Evolutionary conservation across 1,140 invertebrate species (phyloP).

Genomic region (Cyphomyrmex costatus): DNA sequence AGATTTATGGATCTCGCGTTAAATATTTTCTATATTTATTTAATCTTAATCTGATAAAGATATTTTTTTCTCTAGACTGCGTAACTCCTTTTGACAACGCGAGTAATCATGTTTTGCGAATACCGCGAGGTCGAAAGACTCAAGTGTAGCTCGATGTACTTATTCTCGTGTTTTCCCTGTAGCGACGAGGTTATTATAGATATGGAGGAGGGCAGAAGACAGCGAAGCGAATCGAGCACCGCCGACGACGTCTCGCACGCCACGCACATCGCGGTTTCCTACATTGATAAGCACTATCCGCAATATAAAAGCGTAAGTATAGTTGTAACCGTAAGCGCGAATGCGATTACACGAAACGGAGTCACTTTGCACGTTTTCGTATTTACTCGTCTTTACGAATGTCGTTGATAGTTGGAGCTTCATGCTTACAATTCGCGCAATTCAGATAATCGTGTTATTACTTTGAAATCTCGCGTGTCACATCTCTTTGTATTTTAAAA

Average conservation of each 20-base stretch:
- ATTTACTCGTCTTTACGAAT: not conserved
- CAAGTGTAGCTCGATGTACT: not conserved
- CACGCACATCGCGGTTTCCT: constrained; percentile 88
- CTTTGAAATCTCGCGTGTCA: not conserved
- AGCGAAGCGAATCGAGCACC: constrained; percentile 91
- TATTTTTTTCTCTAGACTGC: not conserved
- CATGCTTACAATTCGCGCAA: not conserved
- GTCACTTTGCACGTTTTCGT: not conserved
- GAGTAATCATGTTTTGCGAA: not conserved
- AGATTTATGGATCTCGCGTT: not conserved
- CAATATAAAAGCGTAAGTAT: constrained; percentile 83
- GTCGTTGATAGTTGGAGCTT: not conserved
- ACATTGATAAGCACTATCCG: constrained; percentile 85
- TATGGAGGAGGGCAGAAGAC: constrained; percentile 89
- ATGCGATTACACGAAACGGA: not conserved
- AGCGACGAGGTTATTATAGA: constrained; percentile 90
- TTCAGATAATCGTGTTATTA: not conserved
- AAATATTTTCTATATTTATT: constrained; percentile 9
- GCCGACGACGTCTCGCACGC: constrained; percentile 92
- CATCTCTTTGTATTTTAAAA: not conserved
- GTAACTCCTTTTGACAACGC: constrained; percentile 23
- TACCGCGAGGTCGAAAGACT: not conserved
- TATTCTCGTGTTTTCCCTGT: constrained; percentile 23
- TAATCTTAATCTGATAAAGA: not conserved
- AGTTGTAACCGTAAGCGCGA: not conserved